Conservation (phyloP, 2,113 vertebrate genomes). For the Lepus timidus region DNA sequence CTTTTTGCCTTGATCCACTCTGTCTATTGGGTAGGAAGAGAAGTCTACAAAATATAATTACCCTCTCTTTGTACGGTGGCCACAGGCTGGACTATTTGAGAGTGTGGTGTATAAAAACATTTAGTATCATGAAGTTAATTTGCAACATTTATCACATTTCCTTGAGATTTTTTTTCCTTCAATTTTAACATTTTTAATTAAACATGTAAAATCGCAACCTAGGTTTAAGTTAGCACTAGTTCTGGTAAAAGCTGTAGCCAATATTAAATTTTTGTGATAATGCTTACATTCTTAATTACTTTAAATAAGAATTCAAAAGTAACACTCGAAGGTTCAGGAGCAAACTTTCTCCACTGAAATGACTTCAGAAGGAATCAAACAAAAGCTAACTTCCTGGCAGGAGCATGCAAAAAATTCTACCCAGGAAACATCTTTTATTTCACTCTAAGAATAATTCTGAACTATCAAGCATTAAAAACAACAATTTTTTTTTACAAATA, state of each 20-base stretch:
- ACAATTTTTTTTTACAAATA: conserved; percentile 5
- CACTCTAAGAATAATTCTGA: conserved; percentile 29
- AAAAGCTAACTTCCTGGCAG: conserved; percentile 42
- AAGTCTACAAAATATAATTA: neutral
- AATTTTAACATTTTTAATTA: conserved; percentile 28
- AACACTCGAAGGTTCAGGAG: neutral
- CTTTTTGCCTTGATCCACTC: neutral
- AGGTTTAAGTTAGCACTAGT: conserved; percentile 30
- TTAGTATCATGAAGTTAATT: neutral
- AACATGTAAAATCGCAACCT: conserved; percentile 41
- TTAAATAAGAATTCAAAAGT: neutral
- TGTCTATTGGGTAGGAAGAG: neutral
- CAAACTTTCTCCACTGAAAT: neutral
- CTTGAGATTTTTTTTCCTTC: neutral
- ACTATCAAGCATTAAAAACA: conserved; percentile 47
- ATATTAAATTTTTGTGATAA: conserved; percentile 47
- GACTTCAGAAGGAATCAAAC: neutral
- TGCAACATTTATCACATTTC: neutral
- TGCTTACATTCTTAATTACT: conserved; percentile 3
- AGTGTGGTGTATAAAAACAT: neutral
- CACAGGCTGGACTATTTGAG: neutral
- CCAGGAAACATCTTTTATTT: conserved; percentile 50
- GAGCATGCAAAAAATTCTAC: conserved; percentile 13
- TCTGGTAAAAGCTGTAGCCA: conserved; percentile 17
- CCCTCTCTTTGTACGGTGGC: neutral